phyloP scores from a whole-genome alignment of 2,797 vertebrate genomes.

The Ficedula albicollis region DNA sequence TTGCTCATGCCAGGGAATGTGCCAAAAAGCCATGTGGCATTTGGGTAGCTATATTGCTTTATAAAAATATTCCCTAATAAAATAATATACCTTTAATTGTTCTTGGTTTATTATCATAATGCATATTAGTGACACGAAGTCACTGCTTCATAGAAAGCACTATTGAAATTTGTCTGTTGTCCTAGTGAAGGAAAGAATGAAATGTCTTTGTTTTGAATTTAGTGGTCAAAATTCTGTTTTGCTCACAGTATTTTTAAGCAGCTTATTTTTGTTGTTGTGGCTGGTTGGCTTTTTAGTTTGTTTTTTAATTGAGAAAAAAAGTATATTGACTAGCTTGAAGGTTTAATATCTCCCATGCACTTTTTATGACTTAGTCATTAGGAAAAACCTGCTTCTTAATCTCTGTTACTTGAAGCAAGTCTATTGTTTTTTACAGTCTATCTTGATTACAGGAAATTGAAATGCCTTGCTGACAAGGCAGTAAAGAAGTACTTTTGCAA shows the following conservation, averaged over 20 bases:
- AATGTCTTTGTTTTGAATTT: neutral
- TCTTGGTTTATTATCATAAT: neutral
- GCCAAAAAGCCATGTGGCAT: neutral
- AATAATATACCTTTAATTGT: neutral
- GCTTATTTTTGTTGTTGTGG: neutral
- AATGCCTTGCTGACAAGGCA: neutral
- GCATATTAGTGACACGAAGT: neutral
- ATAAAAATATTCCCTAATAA: neutral
- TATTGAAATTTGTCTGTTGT: neutral
- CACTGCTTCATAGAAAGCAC: neutral
- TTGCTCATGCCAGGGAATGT: neutral
- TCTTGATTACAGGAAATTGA: neutral
- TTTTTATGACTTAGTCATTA: conserved; percentile 9
- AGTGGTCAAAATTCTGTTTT: neutral
- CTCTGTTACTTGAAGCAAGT: neutral
- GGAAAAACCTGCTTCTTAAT: neutral
- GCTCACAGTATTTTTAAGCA: neutral
- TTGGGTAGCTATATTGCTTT: neutral
- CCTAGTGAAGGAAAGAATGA: neutral
- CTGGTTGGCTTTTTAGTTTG: neutral
- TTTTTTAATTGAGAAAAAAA: neutral
- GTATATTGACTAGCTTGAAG: neutral
- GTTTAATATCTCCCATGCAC: neutral
- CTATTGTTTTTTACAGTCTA: neutral
- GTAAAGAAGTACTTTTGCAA: neutral